A percentile compares a stretch with the other conserved stretches of the same genome.
Conservation (phyloP, 2,888 invertebrate species). For the Palloptera scutellata region DNA sequence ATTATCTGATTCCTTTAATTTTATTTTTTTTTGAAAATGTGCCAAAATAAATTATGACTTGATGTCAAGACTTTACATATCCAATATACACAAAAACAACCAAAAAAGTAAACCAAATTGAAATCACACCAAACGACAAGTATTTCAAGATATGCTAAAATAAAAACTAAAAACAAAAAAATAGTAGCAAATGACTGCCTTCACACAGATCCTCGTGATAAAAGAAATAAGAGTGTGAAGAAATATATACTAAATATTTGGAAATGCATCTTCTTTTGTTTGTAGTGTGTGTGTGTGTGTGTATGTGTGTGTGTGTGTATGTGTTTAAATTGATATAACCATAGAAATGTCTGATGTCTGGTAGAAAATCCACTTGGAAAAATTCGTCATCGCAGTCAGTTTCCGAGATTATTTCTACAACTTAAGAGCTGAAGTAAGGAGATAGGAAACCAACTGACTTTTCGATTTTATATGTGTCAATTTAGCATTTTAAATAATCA, state of each 20-base stretch:
- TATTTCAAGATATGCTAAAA: not conserved
- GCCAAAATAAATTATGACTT: constrained; percentile 36
- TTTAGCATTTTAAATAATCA: no score
- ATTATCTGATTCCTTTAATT: not conserved
- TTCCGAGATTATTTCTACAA: no score
- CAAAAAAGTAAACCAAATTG: constrained; percentile 23
- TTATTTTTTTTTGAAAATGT: constrained; percentile 22
- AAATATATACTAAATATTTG: no score
- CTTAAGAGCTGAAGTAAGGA: no score
- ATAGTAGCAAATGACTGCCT: not conserved
- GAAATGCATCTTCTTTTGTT: not conserved
- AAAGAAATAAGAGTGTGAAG: no score
- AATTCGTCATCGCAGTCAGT: no score
- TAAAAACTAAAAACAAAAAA: no score
- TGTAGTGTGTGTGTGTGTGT: not conserved
- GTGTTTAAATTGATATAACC: constrained; percentile 16
- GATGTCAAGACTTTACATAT: constrained; percentile 26
- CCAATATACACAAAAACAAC: not conserved
- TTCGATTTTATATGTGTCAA: no score
- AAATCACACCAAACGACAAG: constrained; percentile 30
- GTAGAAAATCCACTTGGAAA: no score
- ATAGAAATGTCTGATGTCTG: constrained; percentile 1
- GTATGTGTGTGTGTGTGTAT: not conserved
- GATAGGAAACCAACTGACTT: no score
- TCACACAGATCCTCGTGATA: not conserved